Conservation (phyloP, 64 coral and sea anemone species). For the Montipora capricornis region DNA sequence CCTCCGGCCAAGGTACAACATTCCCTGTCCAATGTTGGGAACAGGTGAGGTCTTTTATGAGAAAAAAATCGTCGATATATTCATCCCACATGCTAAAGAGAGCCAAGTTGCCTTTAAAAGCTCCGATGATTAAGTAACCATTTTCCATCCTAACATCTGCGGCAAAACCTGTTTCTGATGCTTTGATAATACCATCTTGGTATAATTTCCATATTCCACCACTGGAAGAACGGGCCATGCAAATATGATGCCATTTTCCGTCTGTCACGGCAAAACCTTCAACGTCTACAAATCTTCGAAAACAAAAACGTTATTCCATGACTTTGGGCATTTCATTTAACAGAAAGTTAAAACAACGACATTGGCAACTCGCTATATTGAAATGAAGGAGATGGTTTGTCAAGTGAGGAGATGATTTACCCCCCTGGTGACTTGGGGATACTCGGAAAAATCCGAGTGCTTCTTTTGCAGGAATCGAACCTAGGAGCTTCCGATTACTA, state of each 20-base stretch:
- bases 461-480: too few species aligned
- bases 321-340: too few species aligned
- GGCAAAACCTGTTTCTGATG: neutral
- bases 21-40: neutral
- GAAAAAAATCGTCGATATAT: neutral
- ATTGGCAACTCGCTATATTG: too few species aligned
- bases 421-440: too few species aligned
- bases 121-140: neutral
- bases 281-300: too few species aligned
- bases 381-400: too few species aligned
- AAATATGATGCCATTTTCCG: neutral
- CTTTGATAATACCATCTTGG: neutral
- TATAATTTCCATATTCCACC: conserved; percentile 11
- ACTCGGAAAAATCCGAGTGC: too few species aligned
- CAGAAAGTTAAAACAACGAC: too few species aligned
- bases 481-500: too few species aligned
- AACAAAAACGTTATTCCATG: too few species aligned
- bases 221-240: neutral
- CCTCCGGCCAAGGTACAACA: conserved; percentile 24
- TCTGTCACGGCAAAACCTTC: neutral
- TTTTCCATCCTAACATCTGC: neutral
- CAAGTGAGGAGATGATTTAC: too few species aligned
- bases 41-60: neutral
- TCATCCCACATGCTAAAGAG: conserved; percentile 48
- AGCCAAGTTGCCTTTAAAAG: neutral